Percentiles rank a stretch among this genome's conserved stretches.
These are phyloP conservation scores for Aurelia sp. DNA, from an alignment of 30 jellyfish, hydroid and myxozoan genomes.

Conservation along the genomic window DNA sequence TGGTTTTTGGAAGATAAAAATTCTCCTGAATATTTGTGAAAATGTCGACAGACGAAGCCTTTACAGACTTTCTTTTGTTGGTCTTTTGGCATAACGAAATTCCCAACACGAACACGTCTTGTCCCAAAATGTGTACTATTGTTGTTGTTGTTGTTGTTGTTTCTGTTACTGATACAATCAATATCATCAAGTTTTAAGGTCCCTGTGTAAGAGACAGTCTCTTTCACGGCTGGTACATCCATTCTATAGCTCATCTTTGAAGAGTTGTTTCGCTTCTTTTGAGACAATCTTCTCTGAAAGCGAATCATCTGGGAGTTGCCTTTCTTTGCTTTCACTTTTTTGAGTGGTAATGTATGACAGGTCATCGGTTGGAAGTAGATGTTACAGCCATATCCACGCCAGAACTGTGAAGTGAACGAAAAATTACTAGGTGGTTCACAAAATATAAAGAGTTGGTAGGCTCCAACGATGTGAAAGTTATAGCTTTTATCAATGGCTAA, in stretches of 20 bases:
- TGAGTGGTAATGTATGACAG: slow-evolving; percentile 32
- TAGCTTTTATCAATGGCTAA: no score
- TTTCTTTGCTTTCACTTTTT: not conserved
- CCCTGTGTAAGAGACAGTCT: slow-evolving; percentile 1
- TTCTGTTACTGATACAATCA: not conserved
- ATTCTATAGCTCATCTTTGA: not conserved
- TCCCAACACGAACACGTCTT: slow-evolving; percentile 41
- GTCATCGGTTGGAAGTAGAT: slow-evolving; percentile 64
- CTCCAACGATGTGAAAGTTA: no score
- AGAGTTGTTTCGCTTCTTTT: not conserved
- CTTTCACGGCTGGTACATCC: slow-evolving; percentile 10
- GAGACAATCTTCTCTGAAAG: not conserved
- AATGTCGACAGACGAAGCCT: slow-evolving; percentile 33
- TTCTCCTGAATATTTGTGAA: not conserved
- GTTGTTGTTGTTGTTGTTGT: not conserved
- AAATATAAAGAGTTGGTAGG: no score
- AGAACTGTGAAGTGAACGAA: slow-evolving; percentile 4
- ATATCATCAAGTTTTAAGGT: not conserved
- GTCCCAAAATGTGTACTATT: not conserved
- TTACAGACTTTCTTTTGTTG: slow-evolving; percentile 20
- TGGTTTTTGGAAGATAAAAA: not conserved
- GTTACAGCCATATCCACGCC: slow-evolving; percentile 55
- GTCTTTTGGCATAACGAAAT: slow-evolving; percentile 30
- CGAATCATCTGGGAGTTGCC: slow-evolving; percentile 19
- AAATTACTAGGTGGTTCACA: no score